A percentile compares a stretch with the other conserved stretches of the same genome.
These are phyloP conservation scores for Myiotriccus ornatus DNA, from an alignment of 2,797 vertebrate species.

Conservation along the genomic window DNA sequence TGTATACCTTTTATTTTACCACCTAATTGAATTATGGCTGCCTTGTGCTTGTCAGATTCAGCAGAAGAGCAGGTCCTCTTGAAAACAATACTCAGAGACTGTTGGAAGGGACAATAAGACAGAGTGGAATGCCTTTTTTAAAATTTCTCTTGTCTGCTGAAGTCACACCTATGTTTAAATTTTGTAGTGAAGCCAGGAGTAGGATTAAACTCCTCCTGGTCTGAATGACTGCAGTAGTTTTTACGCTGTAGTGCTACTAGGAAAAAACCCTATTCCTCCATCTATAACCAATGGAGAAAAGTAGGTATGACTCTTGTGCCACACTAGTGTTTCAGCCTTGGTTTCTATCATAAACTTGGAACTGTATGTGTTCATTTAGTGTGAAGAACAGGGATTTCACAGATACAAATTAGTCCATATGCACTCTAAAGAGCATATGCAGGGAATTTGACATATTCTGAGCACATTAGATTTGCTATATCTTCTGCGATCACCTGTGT, in stretches of 20 bases:
- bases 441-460: neutral
- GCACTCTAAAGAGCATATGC: neutral
- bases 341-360: neutral
- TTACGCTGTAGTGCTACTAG: neutral
- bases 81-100: neutral
- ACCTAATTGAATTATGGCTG: neutral
- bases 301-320: accelerated
- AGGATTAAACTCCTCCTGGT: neutral
- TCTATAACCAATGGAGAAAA: neutral
- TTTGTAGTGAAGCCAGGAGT: neutral
- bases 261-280: neutral
- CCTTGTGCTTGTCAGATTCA: neutral
- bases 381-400: neutral
- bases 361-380: neutral
- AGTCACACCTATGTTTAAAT: neutral
- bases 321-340: neutral
- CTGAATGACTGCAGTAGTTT: neutral
- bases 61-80: neutral
- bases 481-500: neutral
- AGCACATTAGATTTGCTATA: neutral
- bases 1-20: neutral
- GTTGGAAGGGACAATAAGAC: neutral
- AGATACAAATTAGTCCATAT: neutral
- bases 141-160: neutral
- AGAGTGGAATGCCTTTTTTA: neutral